These are phyloP conservation scores for Magallana gigas DNA, from an alignment of 1,140 invertebrate genomes.

Conservation along the genomic window DNA sequence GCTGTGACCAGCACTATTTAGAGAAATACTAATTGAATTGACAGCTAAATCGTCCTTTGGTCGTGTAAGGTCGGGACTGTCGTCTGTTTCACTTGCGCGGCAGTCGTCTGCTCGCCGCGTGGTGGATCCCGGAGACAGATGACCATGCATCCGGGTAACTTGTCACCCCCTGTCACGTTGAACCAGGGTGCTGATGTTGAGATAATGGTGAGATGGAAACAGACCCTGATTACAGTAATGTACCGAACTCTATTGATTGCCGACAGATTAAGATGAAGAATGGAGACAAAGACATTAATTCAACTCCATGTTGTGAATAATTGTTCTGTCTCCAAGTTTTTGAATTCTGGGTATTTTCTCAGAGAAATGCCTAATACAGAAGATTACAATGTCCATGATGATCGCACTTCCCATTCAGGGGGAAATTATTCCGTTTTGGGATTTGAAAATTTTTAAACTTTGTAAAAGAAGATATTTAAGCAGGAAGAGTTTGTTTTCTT, in stretches of 20 bases:
- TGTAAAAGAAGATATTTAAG: too few relatives aligned
- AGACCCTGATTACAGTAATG: constrained; percentile 25
- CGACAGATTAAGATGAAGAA: background rate
- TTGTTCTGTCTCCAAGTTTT: too few relatives aligned
- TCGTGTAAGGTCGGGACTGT: background rate
- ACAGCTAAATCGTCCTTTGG: constrained; percentile 26
- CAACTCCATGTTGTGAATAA: background rate
- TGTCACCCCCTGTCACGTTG: constrained; percentile 5
- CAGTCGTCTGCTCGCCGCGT: background rate
- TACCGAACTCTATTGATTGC: background rate
- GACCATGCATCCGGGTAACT: constrained; percentile 5
- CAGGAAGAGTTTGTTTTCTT: too few relatives aligned
- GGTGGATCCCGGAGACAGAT: background rate
- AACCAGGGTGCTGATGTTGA: background rate
- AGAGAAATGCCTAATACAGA: too few relatives aligned
- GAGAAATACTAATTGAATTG: constrained; percentile 27
- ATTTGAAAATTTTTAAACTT: too few relatives aligned
- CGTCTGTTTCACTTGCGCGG: background rate
- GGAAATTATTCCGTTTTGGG: too few relatives aligned
- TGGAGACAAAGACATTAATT: background rate
- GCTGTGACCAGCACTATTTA: constrained; percentile 27
- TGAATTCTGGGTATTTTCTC: too few relatives aligned
- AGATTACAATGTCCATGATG: too few relatives aligned
- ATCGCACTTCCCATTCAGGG: too few relatives aligned
- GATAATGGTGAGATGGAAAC: background rate